Conservation (phyloP, 2,888 invertebrate genomes). For the Sacculina carcini region DNA sequence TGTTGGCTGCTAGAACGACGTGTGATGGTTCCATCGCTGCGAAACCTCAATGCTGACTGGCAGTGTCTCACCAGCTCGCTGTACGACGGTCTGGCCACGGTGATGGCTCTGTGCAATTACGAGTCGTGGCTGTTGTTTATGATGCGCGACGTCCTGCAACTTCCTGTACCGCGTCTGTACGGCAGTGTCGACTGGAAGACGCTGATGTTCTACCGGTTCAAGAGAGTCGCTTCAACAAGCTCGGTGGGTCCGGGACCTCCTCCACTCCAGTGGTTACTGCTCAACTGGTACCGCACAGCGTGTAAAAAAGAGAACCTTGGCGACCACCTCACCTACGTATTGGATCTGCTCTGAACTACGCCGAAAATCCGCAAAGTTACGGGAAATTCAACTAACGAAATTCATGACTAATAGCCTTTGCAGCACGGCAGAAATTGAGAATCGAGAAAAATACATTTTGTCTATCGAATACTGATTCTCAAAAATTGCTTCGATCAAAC, state of each 20-base stretch:
- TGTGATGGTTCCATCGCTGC: constrained; percentile 6
- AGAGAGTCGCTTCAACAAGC: no score
- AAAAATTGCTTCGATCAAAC: no score
- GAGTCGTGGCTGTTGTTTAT: background rate
- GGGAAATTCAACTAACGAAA: no score
- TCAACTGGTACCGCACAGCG: no score
- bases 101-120: background rate
- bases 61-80: constrained; percentile 8
- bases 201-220: background rate
- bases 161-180: background rate
- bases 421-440: no score
- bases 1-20: constrained; percentile 7
- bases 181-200: background rate
- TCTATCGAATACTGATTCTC: no score
- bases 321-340: background rate
- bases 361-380: no score
- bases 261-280: no score
- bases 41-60: constrained; percentile 4
- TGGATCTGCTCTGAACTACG: background rate
- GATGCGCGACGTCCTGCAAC: background rate
- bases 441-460: no score
- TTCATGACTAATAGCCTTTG: no score
- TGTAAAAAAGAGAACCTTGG: background rate
- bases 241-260: no score
- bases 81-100: background rate